These are phyloP conservation scores for Scrobipalpa costella DNA, from an alignment of 2,888 invertebrate genomes.

Conservation along the genomic window DNA sequence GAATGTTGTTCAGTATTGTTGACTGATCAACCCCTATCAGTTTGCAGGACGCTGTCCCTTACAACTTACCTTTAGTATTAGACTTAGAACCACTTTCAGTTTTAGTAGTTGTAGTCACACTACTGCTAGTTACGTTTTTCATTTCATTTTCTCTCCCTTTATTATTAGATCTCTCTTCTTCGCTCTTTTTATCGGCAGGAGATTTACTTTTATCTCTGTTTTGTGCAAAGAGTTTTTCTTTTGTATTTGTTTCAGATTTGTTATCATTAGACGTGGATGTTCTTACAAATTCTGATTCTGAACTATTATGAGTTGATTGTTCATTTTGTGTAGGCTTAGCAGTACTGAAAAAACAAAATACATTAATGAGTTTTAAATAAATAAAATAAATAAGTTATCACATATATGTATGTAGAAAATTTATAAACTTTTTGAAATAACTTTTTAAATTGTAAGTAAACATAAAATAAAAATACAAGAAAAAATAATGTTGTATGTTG, in stretches of 20 bases:
- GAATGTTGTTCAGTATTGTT: no score
- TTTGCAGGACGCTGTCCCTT: no score
- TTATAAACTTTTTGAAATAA: no score
- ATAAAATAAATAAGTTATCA: no score
- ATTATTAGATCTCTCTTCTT: neutral
- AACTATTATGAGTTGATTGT: neutral
- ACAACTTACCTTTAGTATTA: no score
- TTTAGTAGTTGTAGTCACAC: neutral
- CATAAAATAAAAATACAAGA: no score
- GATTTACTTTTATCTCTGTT: neutral
- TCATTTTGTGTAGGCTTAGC: neutral
- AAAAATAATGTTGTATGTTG: no score
- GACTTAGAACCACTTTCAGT: neutral
- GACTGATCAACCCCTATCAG: no score
- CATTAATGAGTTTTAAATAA: neutral
- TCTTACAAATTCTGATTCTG: neutral
- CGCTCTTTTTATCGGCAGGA: constrained; percentile 4
- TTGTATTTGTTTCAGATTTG: neutral
- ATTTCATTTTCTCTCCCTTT: neutral
- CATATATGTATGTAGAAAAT: no score
- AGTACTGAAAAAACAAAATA: neutral
- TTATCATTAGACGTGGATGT: neutral
- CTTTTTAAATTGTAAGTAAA: no score
- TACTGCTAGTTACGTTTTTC: neutral
- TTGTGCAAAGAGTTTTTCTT: neutral